Percentiles rank a stretch among this genome's conserved stretches.
Conservation (phyloP, 2,888 invertebrate genomes). For the Stenichneumon culpator region DNA sequence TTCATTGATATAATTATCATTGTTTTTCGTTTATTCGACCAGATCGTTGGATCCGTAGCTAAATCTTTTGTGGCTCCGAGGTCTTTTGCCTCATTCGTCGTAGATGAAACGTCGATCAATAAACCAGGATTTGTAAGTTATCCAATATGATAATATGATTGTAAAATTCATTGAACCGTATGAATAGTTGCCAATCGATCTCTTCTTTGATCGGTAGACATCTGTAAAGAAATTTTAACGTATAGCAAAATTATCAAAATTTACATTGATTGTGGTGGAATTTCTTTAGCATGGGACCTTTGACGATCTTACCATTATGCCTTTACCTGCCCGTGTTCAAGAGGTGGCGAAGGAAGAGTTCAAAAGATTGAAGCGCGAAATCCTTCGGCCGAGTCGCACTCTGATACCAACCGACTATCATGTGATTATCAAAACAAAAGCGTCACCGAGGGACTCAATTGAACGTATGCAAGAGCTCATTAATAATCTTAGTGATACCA, state of each 20-base stretch:
- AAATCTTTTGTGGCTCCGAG: background rate
- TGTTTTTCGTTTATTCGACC: background rate
- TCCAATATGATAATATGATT: background rate
- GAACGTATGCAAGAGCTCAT: background rate
- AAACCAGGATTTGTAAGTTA: slow-evolving; percentile 12
- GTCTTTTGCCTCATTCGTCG: background rate
- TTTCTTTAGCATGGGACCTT: slow-evolving; percentile 10
- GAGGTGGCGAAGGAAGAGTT: background rate
- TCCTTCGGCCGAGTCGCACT: background rate
- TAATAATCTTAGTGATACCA: background rate
- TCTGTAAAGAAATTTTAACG: background rate
- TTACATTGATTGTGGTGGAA: background rate
- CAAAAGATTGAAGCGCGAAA: background rate
- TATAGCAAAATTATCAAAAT: background rate
- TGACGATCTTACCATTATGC: background rate
- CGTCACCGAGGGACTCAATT: background rate
- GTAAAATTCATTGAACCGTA: background rate
- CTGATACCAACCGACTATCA: slow-evolving; percentile 5
- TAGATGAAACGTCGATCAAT: background rate
- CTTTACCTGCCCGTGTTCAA: slow-evolving; percentile 1
- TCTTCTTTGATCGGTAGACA: background rate
- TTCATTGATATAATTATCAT: background rate
- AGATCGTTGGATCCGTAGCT: slow-evolving; percentile 11
- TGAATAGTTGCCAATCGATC: background rate
- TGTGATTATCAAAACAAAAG: slow-evolving; percentile 8